Conservation (phyloP, 2,113 vertebrate species). For the Malurus alboscapulatus region DNA sequence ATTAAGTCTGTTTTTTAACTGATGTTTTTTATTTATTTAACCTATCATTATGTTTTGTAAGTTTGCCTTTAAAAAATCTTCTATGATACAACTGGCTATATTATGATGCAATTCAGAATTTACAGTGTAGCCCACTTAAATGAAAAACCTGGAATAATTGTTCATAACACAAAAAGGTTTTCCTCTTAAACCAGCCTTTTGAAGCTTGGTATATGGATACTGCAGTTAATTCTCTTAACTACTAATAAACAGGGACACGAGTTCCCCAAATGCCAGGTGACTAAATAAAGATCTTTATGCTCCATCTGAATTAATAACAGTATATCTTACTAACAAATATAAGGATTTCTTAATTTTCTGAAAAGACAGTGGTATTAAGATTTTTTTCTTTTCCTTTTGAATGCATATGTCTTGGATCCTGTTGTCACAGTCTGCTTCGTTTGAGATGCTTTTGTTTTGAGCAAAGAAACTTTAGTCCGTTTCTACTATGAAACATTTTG, state of each 20-base stretch:
- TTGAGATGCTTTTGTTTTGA: slow-evolving; percentile 32
- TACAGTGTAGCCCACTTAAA: slow-evolving; percentile 73
- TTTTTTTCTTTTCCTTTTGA: background rate
- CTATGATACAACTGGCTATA: slow-evolving; percentile 65
- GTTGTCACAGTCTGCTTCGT: background rate
- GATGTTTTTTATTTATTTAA: slow-evolving; percentile 81
- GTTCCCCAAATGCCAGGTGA: background rate
- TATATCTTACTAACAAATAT: slow-evolving; percentile 26
- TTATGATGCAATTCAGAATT: slow-evolving; percentile 71
- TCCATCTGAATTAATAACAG: background rate
- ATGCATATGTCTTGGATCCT: background rate
- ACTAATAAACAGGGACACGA: background rate
- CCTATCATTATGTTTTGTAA: slow-evolving; percentile 69
- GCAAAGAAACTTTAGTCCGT: background rate
- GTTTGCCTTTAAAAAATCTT: slow-evolving; percentile 54
- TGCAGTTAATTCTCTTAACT: slow-evolving; percentile 31
- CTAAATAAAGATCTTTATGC: slow-evolving; percentile 2
- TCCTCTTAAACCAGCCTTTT: slow-evolving; percentile 31
- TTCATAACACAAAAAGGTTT: background rate
- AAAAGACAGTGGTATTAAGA: background rate
- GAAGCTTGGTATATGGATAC: background rate
- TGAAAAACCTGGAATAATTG: slow-evolving; percentile 68
- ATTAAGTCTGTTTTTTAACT: slow-evolving; percentile 73
- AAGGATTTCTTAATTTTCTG: slow-evolving; percentile 1
- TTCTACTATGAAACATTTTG: background rate